Conservation (phyloP, 2,888 invertebrate genomes). For the Tenthredo scrophulariae region DNA sequence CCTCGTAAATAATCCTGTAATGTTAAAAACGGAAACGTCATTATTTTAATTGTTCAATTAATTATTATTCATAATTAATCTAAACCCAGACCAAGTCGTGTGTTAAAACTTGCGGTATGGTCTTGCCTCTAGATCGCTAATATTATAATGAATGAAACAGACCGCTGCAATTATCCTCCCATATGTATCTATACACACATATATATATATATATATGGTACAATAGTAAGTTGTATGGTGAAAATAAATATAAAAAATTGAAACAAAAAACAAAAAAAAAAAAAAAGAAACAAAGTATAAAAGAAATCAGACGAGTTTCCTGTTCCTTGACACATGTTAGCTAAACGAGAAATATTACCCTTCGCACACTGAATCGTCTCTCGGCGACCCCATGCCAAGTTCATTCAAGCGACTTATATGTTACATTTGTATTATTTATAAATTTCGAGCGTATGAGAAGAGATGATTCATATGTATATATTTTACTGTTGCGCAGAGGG, state of each 20-base stretch:
- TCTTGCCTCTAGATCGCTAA: background rate
- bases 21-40: slow-evolving; percentile 5
- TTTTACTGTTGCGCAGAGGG: slow-evolving; percentile 19
- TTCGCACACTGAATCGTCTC: slow-evolving; percentile 50
- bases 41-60: background rate
- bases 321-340: slow-evolving; percentile 47
- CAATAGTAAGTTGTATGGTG: background rate
- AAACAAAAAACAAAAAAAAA: slow-evolving; percentile 15
- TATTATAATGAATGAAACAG: slow-evolving; percentile 36
- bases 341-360: slow-evolving; percentile 5
- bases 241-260: background rate
- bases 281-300: slow-evolving; percentile 20
- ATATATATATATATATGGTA: background rate
- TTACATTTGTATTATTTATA: slow-evolving; percentile 9
- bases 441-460: slow-evolving; percentile 18
- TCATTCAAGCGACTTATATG: slow-evolving; percentile 63
- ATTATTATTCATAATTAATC: slow-evolving; percentile 33
- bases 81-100: slow-evolving; percentile 27
- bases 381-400: slow-evolving; percentile 70
- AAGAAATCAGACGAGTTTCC: slow-evolving; percentile 47
- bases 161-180: slow-evolving; percentile 45
- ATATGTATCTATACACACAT: background rate
- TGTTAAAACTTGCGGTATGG: background rate
- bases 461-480: slow-evolving; percentile 39
- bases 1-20: slow-evolving; percentile 89